Base-by-base conservation (phyloP, 35 echinoderm and acorn worm species). In the Holothuria glaberrima region DNA sequence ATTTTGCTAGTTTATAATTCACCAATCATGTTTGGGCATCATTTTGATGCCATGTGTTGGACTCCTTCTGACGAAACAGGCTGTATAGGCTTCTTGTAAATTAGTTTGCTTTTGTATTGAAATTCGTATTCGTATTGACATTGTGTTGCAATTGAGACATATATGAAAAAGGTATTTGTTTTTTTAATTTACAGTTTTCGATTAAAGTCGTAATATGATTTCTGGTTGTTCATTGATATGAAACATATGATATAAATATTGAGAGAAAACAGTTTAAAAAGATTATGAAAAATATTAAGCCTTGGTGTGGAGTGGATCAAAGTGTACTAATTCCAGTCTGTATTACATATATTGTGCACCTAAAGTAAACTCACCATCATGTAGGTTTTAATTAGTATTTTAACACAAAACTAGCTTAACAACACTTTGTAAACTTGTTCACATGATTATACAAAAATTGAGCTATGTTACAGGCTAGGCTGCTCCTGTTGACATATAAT, bases 91-190 rank as follows among this genome's bases (percentile, higher is more conserved):
- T 78, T 78, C 50, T 5, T 54, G 50, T 78, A 56, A 26, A 78
- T 78, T 78, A 48, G 74, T 78, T 78, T 78, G 74, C 74, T 41
- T 78, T 78, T 78, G 74, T 78, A 78, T 78, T 78, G 74, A 78
- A 54, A 78, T 78, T 78, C 22, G 74, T 78, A 78, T 78, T 78
- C 74, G 74, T 78, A 78, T 78, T 48, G 44, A 78, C 44, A 78
- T 78, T 78, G 36, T 78, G 74, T 78, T 78, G 74, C 74, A 78
- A 78, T 78, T 48, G 20, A 78, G 50, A 48, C 22, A 48, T 78
- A 41, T 48, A 78, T 6, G 44, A 12, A 48, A 78, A 78, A 56
- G 25, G 5, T 12, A 30, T 27, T 69, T 69, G 25, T 69, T 41
- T 78, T 78, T 48, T 50, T 50, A n/a, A 29, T 48, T 48, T 48